Evolutionary conservation across 64 coral and sea anemone genomes (phyloP).

Genomic region (Actinia tenebrosa): DNA sequence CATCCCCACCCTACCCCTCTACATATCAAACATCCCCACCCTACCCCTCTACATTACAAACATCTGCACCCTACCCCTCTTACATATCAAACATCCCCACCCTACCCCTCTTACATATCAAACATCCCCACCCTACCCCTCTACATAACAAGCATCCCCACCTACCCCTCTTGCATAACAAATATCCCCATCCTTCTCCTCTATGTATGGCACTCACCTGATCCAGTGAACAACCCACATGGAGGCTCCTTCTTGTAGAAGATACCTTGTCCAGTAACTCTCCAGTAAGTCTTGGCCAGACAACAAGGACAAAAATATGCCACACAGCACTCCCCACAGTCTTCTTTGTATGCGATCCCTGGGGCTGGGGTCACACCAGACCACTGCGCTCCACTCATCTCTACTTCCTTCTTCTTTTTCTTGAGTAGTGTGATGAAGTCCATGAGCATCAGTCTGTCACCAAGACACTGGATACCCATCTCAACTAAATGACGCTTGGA

Average conservation of each 20-base stretch:
- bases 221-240: constrained; percentile 82
- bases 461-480: constrained; percentile 81
- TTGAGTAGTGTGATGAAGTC: constrained; percentile 84
- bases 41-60: background rate
- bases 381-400: constrained; percentile 73
- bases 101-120: background rate
- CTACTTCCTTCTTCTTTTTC: constrained; percentile 91
- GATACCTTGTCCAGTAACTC: constrained; percentile 92
- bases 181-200: background rate
- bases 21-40: background rate
- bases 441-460: constrained; percentile 78
- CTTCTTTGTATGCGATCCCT: constrained; percentile 87
- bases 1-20: background rate
- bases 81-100: too few relatives aligned
- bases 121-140: background rate
- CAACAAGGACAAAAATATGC: constrained; percentile 80
- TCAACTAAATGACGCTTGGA: constrained; percentile 81
- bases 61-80: background rate
- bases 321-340: constrained; percentile 87
- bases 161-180: background rate
- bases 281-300: constrained; percentile 92
- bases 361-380: constrained; percentile 72
- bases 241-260: constrained; percentile 97
- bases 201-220: constrained; percentile 35
- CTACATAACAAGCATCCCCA: too few relatives aligned